Evolutionary conservation across 2,113 vertebrate genomes (phyloP).

Genomic region (Psittacus erithacus): DNA sequence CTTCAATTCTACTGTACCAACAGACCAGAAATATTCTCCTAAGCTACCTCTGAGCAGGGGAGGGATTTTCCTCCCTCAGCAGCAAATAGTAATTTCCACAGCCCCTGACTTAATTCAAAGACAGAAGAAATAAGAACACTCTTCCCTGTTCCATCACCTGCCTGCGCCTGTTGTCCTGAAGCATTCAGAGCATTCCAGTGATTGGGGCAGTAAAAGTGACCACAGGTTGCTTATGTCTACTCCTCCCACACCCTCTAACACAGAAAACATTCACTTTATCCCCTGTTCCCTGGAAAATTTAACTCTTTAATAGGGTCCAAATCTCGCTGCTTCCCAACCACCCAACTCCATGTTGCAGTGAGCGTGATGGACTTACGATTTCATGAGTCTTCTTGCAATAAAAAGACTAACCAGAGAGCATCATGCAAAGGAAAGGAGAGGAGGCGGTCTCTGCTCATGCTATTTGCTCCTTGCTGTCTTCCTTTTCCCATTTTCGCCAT

Average conservation of each 20-base stretch:
- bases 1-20: neutral
- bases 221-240: neutral
- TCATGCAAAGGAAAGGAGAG: neutral
- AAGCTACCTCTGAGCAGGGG: neutral
- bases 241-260: neutral
- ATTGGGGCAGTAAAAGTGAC: neutral
- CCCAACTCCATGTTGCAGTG: neutral
- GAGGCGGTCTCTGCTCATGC: neutral
- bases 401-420: neutral
- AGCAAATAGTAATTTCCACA: neutral
- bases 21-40: neutral
- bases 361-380: neutral
- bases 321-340: neutral
- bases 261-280: neutral
- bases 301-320: neutral
- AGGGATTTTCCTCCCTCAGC: neutral
- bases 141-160: neutral
- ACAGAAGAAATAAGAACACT: neutral
- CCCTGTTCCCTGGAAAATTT: neutral
- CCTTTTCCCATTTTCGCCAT: neutral
- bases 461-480: neutral
- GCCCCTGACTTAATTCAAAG: neutral
- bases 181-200: neutral
- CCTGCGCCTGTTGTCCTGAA: neutral
- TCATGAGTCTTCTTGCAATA: neutral